A percentile compares a stretch with the other conserved stretches of the same genome.
Evolutionary conservation across 2,113 vertebrate species (phyloP).

Genomic region (Tretioscincus oriximinensis): DNA sequence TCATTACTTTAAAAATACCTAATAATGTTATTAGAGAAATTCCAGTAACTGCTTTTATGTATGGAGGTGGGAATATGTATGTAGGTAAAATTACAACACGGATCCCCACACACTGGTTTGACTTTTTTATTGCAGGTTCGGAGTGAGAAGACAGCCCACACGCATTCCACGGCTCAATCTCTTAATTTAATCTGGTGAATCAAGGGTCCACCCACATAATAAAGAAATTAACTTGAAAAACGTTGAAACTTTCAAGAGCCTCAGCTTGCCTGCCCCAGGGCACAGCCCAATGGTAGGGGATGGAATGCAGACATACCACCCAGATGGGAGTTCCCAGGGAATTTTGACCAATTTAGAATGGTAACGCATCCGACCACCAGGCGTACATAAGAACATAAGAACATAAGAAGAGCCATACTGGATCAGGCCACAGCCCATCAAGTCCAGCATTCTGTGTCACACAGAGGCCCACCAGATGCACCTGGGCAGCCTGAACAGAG

Average conservation of each 20-base stretch:
- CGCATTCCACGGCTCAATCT: constrained; percentile 14
- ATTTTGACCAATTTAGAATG: background rate
- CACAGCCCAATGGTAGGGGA: background rate
- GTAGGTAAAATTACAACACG: too few species aligned
- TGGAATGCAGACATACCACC: background rate
- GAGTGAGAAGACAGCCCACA: constrained; percentile 1
- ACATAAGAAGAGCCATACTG: too few species aligned
- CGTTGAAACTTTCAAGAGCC: background rate
- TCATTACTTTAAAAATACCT: background rate
- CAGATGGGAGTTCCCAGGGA: background rate
- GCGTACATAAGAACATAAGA: too few species aligned
- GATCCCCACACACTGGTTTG: too few species aligned
- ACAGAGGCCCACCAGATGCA: too few species aligned
- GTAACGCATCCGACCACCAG: background rate
- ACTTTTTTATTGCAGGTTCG: background rate
- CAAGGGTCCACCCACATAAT: constrained; percentile 11
- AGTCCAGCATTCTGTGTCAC: too few species aligned
- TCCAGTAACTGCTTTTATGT: constrained; percentile 17
- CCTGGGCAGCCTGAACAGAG: too few species aligned
- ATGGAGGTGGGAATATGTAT: background rate
- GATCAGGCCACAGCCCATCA: too few species aligned
- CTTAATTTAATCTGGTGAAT: background rate
- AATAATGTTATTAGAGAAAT: background rate
- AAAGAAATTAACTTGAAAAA: background rate
- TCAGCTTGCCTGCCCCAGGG: background rate